phyloP scores from a whole-genome alignment of 2,888 invertebrate species.

The Trachelus tabidus region DNA sequence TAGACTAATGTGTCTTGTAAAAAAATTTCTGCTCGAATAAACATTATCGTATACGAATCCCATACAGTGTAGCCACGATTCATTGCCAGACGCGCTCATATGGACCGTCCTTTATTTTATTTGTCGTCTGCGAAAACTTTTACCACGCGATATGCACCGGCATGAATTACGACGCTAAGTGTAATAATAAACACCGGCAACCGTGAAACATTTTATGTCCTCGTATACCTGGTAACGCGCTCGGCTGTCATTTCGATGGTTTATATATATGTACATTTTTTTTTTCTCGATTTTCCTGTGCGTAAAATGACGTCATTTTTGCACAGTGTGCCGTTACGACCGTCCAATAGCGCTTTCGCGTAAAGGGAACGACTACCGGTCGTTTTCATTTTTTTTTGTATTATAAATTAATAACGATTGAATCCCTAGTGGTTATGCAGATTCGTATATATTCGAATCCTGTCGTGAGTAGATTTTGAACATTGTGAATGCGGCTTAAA shows the following conservation, averaged over 20 bases:
- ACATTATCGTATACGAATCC: background rate
- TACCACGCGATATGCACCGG: background rate
- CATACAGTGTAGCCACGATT: background rate
- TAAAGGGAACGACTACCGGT: background rate
- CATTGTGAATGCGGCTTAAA: background rate
- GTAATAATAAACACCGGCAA: conserved; percentile 13
- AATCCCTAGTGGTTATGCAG: background rate
- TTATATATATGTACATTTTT: background rate
- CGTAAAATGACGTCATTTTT: background rate
- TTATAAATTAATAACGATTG: background rate
- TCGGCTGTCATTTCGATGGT: background rate
- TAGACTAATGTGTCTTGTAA: background rate
- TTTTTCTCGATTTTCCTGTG: background rate
- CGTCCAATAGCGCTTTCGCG: background rate
- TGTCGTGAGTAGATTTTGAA: background rate
- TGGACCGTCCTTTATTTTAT: conserved; percentile 1
- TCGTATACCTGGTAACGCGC: background rate
- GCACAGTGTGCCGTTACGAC: background rate
- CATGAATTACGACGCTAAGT: conserved; percentile 10
- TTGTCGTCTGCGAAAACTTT: background rate
- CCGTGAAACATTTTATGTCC: conserved; percentile 9
- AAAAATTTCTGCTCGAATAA: background rate
- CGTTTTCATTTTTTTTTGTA: background rate
- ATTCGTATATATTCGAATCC: too few species aligned
- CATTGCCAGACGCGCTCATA: background rate